Base-by-base conservation (phyloP, 1,140 invertebrate genomes). In the Drusus annulatus region DNA sequence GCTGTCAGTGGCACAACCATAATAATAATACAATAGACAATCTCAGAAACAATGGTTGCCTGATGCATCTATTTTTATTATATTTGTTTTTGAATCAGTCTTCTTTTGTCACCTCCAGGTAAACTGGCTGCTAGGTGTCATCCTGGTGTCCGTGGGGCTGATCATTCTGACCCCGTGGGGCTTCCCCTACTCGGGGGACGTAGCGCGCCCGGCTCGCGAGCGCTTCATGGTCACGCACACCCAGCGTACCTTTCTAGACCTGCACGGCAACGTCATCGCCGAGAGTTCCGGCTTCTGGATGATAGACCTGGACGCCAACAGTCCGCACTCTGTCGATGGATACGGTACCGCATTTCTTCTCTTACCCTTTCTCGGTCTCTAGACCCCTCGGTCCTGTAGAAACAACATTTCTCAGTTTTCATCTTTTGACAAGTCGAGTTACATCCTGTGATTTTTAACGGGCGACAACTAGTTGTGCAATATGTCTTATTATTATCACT, bases 281-380 rank as follows among this genome's bases (percentile, higher is more conserved):
- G 84, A 36, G n/a, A 80, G 80, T 50, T 52, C 80, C 80, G 92
- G 94, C n/a, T 93, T 93, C 85, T 96, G 95, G 95, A 88, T 94
- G 82, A 92, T 94, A 13, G 92, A 95, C 85, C 91, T 95, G 84
- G 95, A 96, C 86, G 92, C 93, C 85, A 93, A 94, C 86, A 93
- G 93, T 87, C 91, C 93, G 74, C 87, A 92, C 80, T 91, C 91
- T 62, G 89, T 95, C 17, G 88, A 90, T 83, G 85, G 88, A 51
- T 87, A 92, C 83, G 84, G 86, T 86, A 65, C 25, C 15, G 5
- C 13, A 13, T 45, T 13, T 45, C 7, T 45, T 7, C 1, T 13
- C 1, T 13, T 45, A 45, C n/a, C n/a, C n/a, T n/a, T n/a, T n/a
- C n/a, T n/a, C n/a, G n/a, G n/a, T n/a, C n/a, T n/a, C n/a, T n/a